Base-by-base conservation (phyloP, 2,888 invertebrate species). In the Myathropa florea region DNA sequence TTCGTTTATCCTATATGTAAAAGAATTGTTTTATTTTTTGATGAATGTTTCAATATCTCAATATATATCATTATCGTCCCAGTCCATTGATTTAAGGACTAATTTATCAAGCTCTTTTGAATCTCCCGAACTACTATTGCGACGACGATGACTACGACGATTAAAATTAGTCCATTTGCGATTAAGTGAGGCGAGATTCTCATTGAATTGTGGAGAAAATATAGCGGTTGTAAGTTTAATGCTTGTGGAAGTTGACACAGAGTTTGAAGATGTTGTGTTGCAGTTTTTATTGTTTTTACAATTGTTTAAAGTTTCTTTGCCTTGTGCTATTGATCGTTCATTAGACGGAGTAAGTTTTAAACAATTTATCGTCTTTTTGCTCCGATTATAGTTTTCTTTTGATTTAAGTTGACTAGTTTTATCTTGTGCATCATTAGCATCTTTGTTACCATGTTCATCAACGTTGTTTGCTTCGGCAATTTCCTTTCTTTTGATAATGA, bases 11-110 rank as follows among this genome's bases (percentile, higher is more conserved):
- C 9, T 61, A 12, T 53, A 30, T 55, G 36, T 12, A 53, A 53
- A 53, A 28, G 53, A 71, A 76, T 67, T 60, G 30, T 80, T 36
- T 61, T n/a, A 30, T 12, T 53, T 24, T 26, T 61, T 60, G 64
- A 6, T 60, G 10, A 33, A 26, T 6, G 21, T 12, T 33, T 33
- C 33, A 33, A n/a, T 9, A 36, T 70, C 71, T 91, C 90, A 92
- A 88, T 92, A 92, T 89, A 92, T 92, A 89, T 92, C 92, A 85
- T 92, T 93, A 80, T 93, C 93, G 88, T 92, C 92, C 92, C 92
- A 93, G 89, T 93, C 92, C 78, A 92, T 92, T 23, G 92, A 92
- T 89, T 93, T 92, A 73, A 93, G 89, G 63, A 93, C 92, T 67
- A 93, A 89, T 88, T 92, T 92, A 88, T 93, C 92, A 75, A 92